Base-by-base conservation (phyloP, 2,113 vertebrate genomes). In the Chrysochloris asiatica region DNA sequence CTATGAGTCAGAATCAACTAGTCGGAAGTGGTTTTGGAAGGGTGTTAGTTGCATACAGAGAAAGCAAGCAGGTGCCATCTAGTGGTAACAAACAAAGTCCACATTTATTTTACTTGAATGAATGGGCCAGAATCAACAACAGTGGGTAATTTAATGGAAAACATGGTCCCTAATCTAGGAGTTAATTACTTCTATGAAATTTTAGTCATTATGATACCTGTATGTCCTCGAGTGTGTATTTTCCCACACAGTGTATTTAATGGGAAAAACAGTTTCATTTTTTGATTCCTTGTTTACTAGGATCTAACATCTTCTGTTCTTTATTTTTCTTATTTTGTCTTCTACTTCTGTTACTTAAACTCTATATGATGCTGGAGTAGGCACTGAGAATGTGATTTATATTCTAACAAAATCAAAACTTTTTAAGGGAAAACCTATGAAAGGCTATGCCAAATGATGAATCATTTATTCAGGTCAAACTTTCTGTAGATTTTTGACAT, bases 1-100 rank as follows among this genome's bases (percentile, higher is more conserved):
- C n/a, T n/a, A n/a, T n/a, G n/a, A n/a, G n/a, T n/a, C n/a, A n/a
- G n/a, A n/a, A n/a, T n/a, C n/a, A n/a, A n/a, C n/a, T n/a, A n/a
- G n/a, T n/a, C n/a, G n/a, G n/a, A n/a, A n/a, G n/a, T n/a, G n/a
- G n/a, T n/a, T n/a, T n/a, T n/a, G n/a, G 72, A 94, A 92, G 77
- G 83, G 36, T 50, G 0, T 61, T 47, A 3, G 19, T 82, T 90
- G 78, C 45, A 67, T 36, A 3, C 41, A 30, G 78, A 56, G 63
- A 93, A 78, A 80, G 94, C 61, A 61, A 76, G 24, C 24, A 24
- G 56, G 45, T 54, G 93, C 96, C 96, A 81, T 88, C 96, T 96
- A 95, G 95, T 93, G 96, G 92, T 65, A 30, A n/a, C 5, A n/a
- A 73, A 52, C 30, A 76, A 72, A 33, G 8, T 14, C 8, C 8